A percentile compares a stretch with the other conserved stretches of the same genome.
These are phyloP conservation scores for Sminthurinus signatus DNA, from an alignment of 1,140 invertebrate species.

Conservation along the genomic window DNA sequence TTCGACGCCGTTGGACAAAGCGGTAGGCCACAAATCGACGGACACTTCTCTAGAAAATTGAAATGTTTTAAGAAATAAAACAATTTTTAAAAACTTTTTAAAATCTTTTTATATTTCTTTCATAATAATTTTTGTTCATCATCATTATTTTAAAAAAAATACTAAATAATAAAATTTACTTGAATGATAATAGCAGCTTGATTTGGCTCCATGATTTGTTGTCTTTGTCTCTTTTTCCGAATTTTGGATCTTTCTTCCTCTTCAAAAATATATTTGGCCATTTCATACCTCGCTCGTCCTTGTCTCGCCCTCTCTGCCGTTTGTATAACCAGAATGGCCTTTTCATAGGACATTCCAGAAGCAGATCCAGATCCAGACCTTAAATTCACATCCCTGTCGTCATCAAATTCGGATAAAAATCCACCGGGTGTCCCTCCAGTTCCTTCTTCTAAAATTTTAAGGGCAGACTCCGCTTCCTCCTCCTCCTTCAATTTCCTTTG, in stretches of 20 bases:
- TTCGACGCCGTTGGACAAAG: slow-evolving; percentile 60
- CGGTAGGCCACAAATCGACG: slow-evolving; percentile 66
- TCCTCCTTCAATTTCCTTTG: background rate
- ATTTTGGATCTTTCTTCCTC: slow-evolving; percentile 46
- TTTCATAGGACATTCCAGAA: slow-evolving; percentile 11
- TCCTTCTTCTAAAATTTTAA: background rate
- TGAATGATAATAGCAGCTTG: slow-evolving; percentile 65
- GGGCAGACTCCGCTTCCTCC: background rate
- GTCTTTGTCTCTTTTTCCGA: slow-evolving; percentile 44
- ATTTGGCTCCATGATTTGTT: slow-evolving; percentile 13
- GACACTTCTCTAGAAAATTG: slow-evolving; percentile 60
- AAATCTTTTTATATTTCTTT: no score
- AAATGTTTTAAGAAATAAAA: no score
- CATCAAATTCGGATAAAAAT: slow-evolving; percentile 17
- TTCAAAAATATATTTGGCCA: slow-evolving; percentile 19
- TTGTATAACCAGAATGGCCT: slow-evolving; percentile 67
- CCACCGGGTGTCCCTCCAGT: slow-evolving; percentile 14
- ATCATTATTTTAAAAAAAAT: no score
- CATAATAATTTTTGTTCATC: no score
- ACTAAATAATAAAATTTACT: no score
- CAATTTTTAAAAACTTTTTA: background rate
- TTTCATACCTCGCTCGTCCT: slow-evolving; percentile 57
- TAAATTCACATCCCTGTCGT: slow-evolving; percentile 15
- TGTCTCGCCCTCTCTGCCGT: slow-evolving; percentile 84
- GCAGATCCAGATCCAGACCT: background rate